Conservation (phyloP, 2,113 vertebrate species). For the Trichechus manatus region DNA sequence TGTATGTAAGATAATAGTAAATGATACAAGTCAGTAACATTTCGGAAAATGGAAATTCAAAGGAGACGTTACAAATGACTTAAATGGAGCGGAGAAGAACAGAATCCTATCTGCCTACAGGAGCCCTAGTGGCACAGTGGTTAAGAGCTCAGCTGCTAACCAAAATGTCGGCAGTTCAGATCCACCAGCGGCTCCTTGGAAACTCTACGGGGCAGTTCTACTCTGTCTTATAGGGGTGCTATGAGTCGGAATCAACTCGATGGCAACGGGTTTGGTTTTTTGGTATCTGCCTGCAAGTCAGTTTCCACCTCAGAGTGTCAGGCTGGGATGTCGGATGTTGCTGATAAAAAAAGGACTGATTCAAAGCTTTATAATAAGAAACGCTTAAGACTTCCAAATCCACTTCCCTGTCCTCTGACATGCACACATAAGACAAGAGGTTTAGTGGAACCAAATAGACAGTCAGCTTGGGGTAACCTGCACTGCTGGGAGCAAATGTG, state of each 20-base stretch:
- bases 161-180: too few species aligned
- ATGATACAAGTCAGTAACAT: neutral
- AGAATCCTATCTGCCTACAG: neutral
- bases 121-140: too few species aligned
- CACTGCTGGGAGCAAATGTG: neutral
- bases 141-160: too few species aligned
- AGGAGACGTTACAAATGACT: neutral
- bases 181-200: too few species aligned
- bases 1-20: neutral
- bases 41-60: conserved; percentile 5
- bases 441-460: neutral
- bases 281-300: neutral
- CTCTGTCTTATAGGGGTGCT: too few species aligned
- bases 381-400: neutral
- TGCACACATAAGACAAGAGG: neutral
- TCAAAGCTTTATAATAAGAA: neutral
- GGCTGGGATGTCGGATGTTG: neutral
- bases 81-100: neutral
- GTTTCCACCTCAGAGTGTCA: neutral
- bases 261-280: too few species aligned
- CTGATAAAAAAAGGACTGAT: neutral
- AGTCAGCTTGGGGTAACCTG: neutral
- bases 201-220: too few species aligned
- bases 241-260: too few species aligned
- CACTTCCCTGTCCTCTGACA: neutral